Conservation (phyloP, 2,113 vertebrate species). For the Aleadryas rufinucha region DNA sequence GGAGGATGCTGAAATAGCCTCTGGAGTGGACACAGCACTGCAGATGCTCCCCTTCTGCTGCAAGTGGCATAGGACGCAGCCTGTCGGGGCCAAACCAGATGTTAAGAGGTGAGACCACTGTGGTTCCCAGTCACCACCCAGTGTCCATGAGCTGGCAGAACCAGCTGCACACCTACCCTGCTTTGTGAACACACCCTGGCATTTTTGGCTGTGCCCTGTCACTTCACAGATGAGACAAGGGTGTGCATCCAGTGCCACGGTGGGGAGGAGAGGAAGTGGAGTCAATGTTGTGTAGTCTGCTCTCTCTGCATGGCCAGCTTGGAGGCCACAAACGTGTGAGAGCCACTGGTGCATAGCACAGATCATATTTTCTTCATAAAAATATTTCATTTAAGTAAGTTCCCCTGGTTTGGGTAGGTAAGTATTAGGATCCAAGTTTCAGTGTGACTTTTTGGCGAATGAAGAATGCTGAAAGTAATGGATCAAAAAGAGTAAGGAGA, state of each 20-base stretch:
- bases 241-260: accelerated
- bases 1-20: background rate
- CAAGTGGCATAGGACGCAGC: background rate
- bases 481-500: background rate
- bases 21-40: background rate
- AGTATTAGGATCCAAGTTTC: background rate
- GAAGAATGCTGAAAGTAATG: background rate
- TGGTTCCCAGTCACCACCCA: background rate
- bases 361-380: background rate
- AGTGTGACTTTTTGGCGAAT: background rate
- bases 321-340: background rate
- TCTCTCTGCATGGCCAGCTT: background rate
- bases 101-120: background rate
- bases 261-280: background rate
- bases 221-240: background rate
- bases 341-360: background rate
- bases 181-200: background rate
- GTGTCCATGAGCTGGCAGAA: background rate
- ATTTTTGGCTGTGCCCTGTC: background rate
- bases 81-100: background rate
- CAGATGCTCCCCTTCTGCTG: background rate
- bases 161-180: background rate
- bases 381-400: background rate
- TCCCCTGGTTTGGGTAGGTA: background rate
- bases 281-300: background rate